These are phyloP conservation scores for Neostethus bicornis DNA, from an alignment of 2,797 vertebrate genomes.

Conservation along the genomic window DNA sequence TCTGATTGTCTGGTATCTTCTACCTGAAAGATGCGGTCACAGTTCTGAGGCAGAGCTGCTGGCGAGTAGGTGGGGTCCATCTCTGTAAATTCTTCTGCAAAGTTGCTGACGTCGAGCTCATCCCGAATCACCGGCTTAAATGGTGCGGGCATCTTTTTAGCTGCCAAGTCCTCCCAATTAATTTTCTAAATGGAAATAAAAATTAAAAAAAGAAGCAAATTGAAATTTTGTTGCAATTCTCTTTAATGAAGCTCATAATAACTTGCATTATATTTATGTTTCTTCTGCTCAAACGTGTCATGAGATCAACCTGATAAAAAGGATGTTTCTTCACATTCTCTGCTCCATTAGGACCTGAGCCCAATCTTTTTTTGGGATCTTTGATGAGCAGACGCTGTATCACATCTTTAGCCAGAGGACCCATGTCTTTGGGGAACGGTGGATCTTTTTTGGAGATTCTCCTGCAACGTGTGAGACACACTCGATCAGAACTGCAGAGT, in stretches of 20 bases:
- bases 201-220: background rate
- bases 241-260: background rate
- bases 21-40: constrained; percentile 97
- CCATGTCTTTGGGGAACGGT: constrained; percentile 94
- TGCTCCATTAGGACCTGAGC: constrained; percentile 88
- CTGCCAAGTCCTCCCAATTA: constrained; percentile 95
- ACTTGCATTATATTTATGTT: constrained; percentile 3
- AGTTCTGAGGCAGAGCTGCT: constrained; percentile 93
- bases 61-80: constrained; percentile 99
- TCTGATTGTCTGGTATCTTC: constrained; percentile 19
- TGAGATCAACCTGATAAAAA: constrained; percentile 90
- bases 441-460: constrained; percentile 97
- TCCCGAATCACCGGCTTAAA: constrained; percentile 97
- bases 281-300: constrained; percentile 10
- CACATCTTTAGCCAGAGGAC: constrained; percentile 89
- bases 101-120: constrained; percentile 98
- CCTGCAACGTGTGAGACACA: constrained; percentile 76
- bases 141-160: constrained; percentile 91
- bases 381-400: constrained; percentile 92
- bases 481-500: constrained; percentile 18
- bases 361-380: constrained; percentile 93
- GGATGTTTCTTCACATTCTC: constrained; percentile 92
- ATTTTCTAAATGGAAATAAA: constrained; percentile 83
- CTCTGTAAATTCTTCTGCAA: constrained; percentile 98
- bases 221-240: constrained; percentile 7